Base-by-base conservation (phyloP, 2,113 vertebrate species). In the Zapornia atra region DNA sequence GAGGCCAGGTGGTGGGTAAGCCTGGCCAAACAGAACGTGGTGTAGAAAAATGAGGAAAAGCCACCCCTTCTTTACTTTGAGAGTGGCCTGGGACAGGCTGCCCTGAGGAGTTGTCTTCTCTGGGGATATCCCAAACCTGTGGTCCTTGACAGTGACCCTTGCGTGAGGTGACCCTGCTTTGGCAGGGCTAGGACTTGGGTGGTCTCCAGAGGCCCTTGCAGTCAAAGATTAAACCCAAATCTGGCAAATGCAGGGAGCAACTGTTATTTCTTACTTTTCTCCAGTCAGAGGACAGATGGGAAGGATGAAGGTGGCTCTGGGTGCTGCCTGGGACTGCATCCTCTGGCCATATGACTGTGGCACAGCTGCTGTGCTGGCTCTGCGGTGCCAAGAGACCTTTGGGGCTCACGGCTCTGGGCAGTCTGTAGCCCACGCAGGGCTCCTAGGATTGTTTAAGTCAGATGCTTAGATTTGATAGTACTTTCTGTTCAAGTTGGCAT, bases 291-390 rank as follows among this genome's bases (percentile, higher is more conserved):
- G 6, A 20, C 5, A 16, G 15, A 20, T 24, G 42, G 56, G 10
- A 6, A 57, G 46, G 56, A 5, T 46, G 17, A 5, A 19, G 9
- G 46, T 11, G 36, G 18, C 25, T 38, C 28, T 17, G 63, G 22
- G 44, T 18, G 4, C 26, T 54, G 54, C 46, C 33, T 38, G 54
- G 36, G 28, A 1, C 12, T 20, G 69, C 12, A 1, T 21, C 19
- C 19, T 3, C 1, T 1, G 21, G 11, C 5, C 1, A 1, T 7
- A 0, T 2, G 26, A 1, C 33, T 69, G 34, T 11, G 36, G 61
- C 3, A 9, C 57, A 17, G 26, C 33, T 29, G 2, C 3, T 0
- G 18, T 15, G 34, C 14, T 29, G 20, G 20, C 75, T 36, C 17
- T 4, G 18, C 21, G 29, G 0, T 36, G 53, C 46, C 71, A 9